These are phyloP conservation scores for Lutjanus campechanus DNA, from an alignment of 2,797 vertebrate genomes.

Conservation along the genomic window DNA sequence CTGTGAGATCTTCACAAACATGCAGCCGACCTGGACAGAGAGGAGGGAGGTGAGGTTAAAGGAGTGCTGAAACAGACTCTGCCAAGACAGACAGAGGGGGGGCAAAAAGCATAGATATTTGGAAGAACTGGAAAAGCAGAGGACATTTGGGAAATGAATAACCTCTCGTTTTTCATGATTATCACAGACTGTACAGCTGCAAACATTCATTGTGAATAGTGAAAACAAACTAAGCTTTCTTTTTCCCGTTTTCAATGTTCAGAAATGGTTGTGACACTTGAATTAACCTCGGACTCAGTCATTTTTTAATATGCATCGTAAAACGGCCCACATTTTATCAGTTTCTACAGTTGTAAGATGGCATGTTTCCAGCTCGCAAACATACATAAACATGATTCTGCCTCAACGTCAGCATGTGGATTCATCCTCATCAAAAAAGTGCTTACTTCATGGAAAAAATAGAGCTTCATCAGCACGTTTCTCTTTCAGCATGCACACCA, in stretches of 20 bases:
- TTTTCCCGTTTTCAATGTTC: constrained; percentile 26
- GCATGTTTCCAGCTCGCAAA: constrained; percentile 45
- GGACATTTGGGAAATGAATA: background rate
- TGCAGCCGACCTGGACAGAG: constrained; percentile 91
- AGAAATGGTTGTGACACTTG: constrained; percentile 36
- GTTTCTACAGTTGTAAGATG: constrained; percentile 25
- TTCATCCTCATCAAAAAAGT: constrained; percentile 50
- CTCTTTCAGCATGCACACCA: constrained; percentile 20
- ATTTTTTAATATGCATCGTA: constrained; percentile 29
- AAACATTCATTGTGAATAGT: background rate
- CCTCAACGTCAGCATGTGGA: constrained; percentile 13
- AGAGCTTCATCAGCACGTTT: constrained; percentile 47
- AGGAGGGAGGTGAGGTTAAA: background rate
- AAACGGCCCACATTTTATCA: constrained; percentile 49
- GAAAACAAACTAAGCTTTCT: constrained; percentile 12
- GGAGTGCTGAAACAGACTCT: background rate
- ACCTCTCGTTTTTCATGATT: constrained; percentile 7
- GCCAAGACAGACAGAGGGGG: constrained; percentile 6
- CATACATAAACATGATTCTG: constrained; percentile 54
- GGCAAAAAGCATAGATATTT: background rate
- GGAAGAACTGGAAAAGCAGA: background rate
- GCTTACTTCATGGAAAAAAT: constrained; percentile 43
- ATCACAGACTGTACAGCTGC: constrained; percentile 15
- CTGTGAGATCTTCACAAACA: constrained; percentile 99
- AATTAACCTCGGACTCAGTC: constrained; percentile 45